phyloP scores from a whole-genome alignment of 2,888 invertebrate species.

The Scaptomyza caliginosa region DNA sequence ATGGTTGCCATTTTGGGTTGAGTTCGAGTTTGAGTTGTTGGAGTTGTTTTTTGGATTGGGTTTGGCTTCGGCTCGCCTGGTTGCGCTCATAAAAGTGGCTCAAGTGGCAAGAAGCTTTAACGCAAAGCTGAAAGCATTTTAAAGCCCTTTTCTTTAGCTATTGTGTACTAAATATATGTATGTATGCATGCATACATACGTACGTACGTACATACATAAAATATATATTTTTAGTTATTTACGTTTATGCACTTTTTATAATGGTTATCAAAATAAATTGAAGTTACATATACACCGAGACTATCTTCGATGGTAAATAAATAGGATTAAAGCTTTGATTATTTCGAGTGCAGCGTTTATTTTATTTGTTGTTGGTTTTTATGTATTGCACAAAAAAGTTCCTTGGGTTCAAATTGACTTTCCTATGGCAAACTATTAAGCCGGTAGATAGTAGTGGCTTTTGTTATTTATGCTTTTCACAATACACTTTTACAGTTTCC shows the following conservation, averaged over 20 bases:
- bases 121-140: slow-evolving; percentile 58
- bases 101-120: slow-evolving; percentile 69
- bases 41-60: slow-evolving; percentile 14
- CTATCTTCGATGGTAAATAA: slow-evolving; percentile 53
- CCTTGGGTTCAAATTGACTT: neutral
- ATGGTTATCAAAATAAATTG: slow-evolving; percentile 73
- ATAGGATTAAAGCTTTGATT: slow-evolving; percentile 70
- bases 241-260: slow-evolving; percentile 63
- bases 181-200: neutral
- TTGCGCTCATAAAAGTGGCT: slow-evolving; percentile 69
- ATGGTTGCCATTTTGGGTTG: slow-evolving; percentile 65
- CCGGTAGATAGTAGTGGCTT: slow-evolving; percentile 28
- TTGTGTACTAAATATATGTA: slow-evolving; percentile 7
- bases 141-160: slow-evolving; percentile 36
- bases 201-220: slow-evolving; percentile 41
- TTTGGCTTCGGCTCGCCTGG: slow-evolving; percentile 45
- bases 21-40: slow-evolving; percentile 23
- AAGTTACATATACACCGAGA: slow-evolving; percentile 31
- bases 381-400: slow-evolving; percentile 4
- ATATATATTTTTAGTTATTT: slow-evolving; percentile 61
- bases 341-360: slow-evolving; percentile 42
- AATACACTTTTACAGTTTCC: neutral
- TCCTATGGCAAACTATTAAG: slow-evolving; percentile 2
- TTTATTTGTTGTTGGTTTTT: slow-evolving; percentile 42
- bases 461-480: too few relatives aligned